Evolutionary conservation across 2,797 vertebrate genomes (phyloP).

Genomic region (Xiphorhynchus erythropygius): DNA sequence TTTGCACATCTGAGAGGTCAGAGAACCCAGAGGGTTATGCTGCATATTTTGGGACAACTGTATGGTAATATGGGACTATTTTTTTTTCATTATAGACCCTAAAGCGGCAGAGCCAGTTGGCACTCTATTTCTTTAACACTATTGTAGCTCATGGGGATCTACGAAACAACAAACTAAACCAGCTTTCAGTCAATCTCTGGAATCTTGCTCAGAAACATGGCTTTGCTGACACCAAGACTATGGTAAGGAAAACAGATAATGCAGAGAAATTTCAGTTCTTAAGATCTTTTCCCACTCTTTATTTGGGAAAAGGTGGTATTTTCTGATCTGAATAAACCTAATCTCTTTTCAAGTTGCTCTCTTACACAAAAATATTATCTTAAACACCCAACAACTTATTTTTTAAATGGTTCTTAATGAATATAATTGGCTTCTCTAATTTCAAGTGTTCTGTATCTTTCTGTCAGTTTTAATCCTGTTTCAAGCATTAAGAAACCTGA

Average conservation of each 20-base stretch:
- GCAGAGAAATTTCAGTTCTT: neutral
- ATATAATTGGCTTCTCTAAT: neutral
- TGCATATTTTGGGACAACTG: neutral
- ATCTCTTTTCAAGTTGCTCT: neutral
- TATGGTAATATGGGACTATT: neutral
- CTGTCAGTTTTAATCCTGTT: neutral
- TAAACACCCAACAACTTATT: rapidly evolving
- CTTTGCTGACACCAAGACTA: constrained; percentile 87
- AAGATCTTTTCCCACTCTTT: neutral
- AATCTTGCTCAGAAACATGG: constrained; percentile 95
- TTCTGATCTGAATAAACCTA: neutral
- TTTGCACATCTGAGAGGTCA: neutral
- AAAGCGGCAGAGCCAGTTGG: constrained; percentile 86
- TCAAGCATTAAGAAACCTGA: neutral
- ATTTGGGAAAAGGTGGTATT: neutral
- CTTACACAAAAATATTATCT: neutral
- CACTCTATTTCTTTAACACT: constrained; percentile 88
- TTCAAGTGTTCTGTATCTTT: neutral
- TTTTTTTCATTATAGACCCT: constrained; percentile 69
- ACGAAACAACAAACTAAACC: constrained; percentile 93
- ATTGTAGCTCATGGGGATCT: constrained; percentile 91
- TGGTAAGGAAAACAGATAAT: constrained; percentile 76
- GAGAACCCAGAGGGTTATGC: neutral
- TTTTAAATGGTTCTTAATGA: neutral
- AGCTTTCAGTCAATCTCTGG: constrained; percentile 93